Evolutionary conservation across 2,888 invertebrate genomes (phyloP).

Genomic region (Campoplex nolae): DNA sequence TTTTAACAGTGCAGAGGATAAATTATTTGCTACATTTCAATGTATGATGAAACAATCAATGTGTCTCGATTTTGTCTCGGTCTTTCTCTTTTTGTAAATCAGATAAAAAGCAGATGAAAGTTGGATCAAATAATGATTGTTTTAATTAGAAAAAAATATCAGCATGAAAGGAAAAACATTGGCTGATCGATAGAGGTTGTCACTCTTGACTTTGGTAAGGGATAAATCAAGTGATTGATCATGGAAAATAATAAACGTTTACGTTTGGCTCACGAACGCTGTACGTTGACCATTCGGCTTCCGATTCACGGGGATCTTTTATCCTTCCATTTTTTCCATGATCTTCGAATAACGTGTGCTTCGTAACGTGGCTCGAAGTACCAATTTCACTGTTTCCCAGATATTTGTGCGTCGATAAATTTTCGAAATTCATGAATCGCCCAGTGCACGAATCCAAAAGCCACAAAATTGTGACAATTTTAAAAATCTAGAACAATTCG

Average conservation of each 20-base stretch:
- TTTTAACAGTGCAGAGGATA: too few relatives aligned
- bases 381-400: background rate
- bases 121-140: too few relatives aligned
- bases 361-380: background rate
- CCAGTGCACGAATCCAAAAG: conserved; percentile 40
- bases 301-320: conserved; percentile 72
- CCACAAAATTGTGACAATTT: conserved; percentile 47
- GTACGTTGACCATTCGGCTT: conserved; percentile 83
- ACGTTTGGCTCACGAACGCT: conserved; percentile 82
- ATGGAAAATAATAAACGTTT: conserved; percentile 45
- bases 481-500: conserved; percentile 30
- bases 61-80: too few relatives aligned
- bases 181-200: too few relatives aligned
- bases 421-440: conserved; percentile 49
- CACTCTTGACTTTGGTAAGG: too few relatives aligned
- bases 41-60: too few relatives aligned
- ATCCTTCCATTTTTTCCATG: background rate
- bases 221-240: too few relatives aligned
- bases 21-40: too few relatives aligned
- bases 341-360: background rate
- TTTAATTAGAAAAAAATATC: too few relatives aligned
- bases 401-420: background rate
- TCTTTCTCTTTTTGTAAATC: too few relatives aligned
- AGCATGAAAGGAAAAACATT: too few relatives aligned
- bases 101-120: too few relatives aligned